Base-by-base conservation (phyloP, 2,113 vertebrate species). In the Seriola rivoliana region DNA sequence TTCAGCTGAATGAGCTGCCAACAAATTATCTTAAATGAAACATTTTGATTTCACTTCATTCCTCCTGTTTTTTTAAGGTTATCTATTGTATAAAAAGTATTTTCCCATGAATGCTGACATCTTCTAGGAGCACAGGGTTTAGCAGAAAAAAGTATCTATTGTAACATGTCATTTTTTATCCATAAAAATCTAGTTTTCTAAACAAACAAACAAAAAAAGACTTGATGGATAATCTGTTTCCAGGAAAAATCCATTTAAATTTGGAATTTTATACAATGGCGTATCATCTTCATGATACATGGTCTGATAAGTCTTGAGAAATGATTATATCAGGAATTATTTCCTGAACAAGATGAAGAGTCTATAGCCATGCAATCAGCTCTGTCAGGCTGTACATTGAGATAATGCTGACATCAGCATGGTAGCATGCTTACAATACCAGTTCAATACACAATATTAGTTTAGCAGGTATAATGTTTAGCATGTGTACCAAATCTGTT, bases 1-100 rank as follows among this genome's bases (percentile, higher is more conserved):
- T 65, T 65, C 58, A 71, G 54, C 19, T 38, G 25, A 54, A 36
- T 29, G 29, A 38, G 4, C 54, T 67, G 54, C 50, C 46, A 71
- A 19, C 58, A 60, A 71, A 54, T 65, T 42, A 60, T 52, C 40
- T 65, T 11, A n/a, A 71, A 59, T 36, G 5, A 62, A 80, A 36
- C n/a, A 13, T 42, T 50, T n/a, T 52, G 50, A 66, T 46, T 74
- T 46, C n/a, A 48, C 25, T 32, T n/a, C 8, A 17, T 60, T 4
- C 8, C 40, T 40, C 4, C 21, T 29, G 2, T 73, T 13, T 42
- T 65, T 29, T 29, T 29, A 29, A 29, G 29, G 29, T 50, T 52
- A 44, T 25, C 11, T 62, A 1, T 64, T n/a, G 7, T 59, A 54
- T 48, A 38, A 50, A 75, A 81, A 34, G 10, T 14, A 29, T 68